Evolutionary conservation across 2,113 vertebrate genomes (phyloP).

Genomic region (Anolis carolinensis): DNA sequence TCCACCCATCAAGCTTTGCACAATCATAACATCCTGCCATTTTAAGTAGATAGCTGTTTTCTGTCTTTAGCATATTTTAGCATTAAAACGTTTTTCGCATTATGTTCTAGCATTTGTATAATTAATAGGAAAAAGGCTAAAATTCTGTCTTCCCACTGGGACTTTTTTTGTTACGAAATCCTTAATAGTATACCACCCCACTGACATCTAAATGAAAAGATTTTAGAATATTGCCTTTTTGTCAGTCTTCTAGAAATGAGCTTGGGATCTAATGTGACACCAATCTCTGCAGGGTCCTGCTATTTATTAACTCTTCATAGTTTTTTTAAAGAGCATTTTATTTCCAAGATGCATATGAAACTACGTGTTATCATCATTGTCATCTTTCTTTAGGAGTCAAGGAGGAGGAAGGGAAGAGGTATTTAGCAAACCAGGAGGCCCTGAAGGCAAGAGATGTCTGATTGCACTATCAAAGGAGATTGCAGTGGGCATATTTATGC

Average conservation of each 20-base stretch:
- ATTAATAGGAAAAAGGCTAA: background rate
- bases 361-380: background rate
- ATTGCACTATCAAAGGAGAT: constrained; percentile 4
- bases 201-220: background rate
- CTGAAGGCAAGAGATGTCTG: background rate
- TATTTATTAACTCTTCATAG: background rate
- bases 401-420: background rate
- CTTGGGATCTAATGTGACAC: background rate
- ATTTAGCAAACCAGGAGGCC: background rate
- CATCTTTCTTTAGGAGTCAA: background rate
- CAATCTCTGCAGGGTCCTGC: background rate
- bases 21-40: background rate
- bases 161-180: background rate
- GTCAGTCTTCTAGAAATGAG: background rate
- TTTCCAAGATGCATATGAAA: constrained; percentile 9
- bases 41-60: background rate
- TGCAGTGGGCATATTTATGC: constrained; percentile 9
- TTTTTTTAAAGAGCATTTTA: constrained; percentile 8
- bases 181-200: background rate
- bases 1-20: background rate
- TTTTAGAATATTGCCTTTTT: background rate
- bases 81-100: background rate
- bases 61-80: background rate
- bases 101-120: background rate
- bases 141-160: background rate